Percentiles rank a stretch among this genome's conserved stretches.
Conservation (phyloP, 2,113 vertebrate genomes). For the Percina caprodes region DNA sequence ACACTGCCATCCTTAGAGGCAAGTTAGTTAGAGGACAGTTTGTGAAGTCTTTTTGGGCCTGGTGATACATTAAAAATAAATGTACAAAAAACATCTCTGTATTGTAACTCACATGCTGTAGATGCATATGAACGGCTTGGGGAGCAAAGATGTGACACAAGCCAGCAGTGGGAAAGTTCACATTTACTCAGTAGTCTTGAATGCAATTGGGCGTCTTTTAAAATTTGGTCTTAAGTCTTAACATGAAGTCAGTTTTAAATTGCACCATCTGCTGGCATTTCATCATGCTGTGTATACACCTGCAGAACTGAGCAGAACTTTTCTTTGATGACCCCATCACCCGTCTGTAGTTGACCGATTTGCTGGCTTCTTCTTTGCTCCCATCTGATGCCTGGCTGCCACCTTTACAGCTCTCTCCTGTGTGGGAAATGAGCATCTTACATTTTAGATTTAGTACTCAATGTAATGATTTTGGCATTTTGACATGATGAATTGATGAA, state of each 20-base stretch:
- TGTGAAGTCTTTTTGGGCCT: neutral
- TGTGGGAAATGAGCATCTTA: too few species aligned
- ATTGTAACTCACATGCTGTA: neutral
- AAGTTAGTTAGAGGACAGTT: neutral
- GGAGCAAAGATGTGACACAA: neutral
- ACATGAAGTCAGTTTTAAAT: neutral
- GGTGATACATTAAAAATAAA: neutral
- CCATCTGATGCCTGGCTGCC: conserved; percentile 11
- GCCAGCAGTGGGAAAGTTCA: neutral
- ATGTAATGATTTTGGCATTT: too few species aligned
- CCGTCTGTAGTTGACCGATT: neutral
- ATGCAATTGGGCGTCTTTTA: neutral
- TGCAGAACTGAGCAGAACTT: conserved; percentile 2
- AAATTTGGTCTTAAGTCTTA: neutral
- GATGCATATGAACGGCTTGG: too few species aligned
- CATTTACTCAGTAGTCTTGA: too few species aligned
- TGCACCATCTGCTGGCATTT: neutral
- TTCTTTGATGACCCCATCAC: neutral
- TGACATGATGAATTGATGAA: too few species aligned
- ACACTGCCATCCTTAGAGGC: neutral
- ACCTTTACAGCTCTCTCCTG: conserved; percentile 9
- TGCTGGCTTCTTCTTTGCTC: neutral
- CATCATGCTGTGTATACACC: neutral
- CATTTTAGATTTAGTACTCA: too few species aligned
- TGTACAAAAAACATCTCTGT: neutral